Conservation (phyloP, 2,113 vertebrate species). For the Triplophysa tibetana region DNA sequence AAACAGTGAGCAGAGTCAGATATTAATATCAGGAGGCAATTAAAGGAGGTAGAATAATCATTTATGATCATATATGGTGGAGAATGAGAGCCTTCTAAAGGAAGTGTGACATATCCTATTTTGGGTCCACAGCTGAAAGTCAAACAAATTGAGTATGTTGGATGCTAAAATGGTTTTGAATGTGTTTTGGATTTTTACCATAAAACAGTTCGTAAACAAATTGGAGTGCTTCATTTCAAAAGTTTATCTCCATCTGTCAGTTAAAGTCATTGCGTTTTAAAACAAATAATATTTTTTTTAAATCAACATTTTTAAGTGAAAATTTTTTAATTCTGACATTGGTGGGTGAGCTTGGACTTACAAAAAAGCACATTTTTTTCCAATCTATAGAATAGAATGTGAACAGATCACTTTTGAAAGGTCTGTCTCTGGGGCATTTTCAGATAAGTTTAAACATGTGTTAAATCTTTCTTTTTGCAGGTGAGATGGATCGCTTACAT, state of each 20-base stretch:
- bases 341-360: not conserved
- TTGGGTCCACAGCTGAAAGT: slow-evolving; percentile 32
- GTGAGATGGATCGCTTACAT: slow-evolving; percentile 44
- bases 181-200: not conserved
- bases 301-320: not conserved
- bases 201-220: not conserved
- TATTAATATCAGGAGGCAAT: slow-evolving; percentile 76
- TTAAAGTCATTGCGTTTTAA: too few relatives aligned
- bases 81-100: slow-evolving; percentile 58
- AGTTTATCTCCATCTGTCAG: not conserved
- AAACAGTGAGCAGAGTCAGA: slow-evolving; percentile 64
- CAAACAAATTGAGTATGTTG: slow-evolving; percentile 2
- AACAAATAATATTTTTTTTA: too few relatives aligned
- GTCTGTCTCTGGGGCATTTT: slow-evolving; percentile 37
- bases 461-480: slow-evolving; percentile 35
- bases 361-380: not conserved
- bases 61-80: slow-evolving; percentile 57
- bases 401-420: not conserved
- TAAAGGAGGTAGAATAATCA: slow-evolving; percentile 71
- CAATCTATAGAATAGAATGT: not conserved
- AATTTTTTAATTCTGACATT: not conserved
- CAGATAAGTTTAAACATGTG: slow-evolving; percentile 39
- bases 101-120: slow-evolving; percentile 1
- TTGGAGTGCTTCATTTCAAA: not conserved
- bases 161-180: slow-evolving; percentile 13